Percentiles rank a stretch among this genome's conserved stretches.
These are phyloP conservation scores for Catostylus mosaicus DNA, from an alignment of 30 jellyfish, hydroid and myxozoan genomes.

Conservation along the genomic window DNA sequence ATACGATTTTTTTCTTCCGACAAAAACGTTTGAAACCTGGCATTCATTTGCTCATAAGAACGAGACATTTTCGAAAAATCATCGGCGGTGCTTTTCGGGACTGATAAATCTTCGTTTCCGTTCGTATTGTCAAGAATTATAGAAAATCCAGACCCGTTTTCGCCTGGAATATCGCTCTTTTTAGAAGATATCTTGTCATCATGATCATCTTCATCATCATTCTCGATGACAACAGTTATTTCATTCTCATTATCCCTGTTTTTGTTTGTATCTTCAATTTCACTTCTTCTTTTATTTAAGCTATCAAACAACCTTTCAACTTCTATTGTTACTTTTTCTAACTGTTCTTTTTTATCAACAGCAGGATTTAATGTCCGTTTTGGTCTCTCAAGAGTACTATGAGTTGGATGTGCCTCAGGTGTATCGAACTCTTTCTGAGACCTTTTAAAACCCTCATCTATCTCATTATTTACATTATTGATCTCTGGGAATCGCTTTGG, in stretches of 20 bases:
- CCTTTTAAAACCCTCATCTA: neutral
- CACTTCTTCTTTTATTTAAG: slow-evolving; percentile 37
- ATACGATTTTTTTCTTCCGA: slow-evolving; percentile 34
- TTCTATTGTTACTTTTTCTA: slow-evolving; percentile 42
- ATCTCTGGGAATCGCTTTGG: neutral
- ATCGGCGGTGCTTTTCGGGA: slow-evolving; percentile 17
- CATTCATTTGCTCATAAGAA: slow-evolving; percentile 33
- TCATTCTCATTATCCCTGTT: slow-evolving; percentile 42
- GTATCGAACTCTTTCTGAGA: neutral
- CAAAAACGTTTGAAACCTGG: slow-evolving; percentile 31
- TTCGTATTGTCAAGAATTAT: slow-evolving; percentile 63
- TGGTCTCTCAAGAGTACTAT: neutral
- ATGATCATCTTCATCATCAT: slow-evolving; percentile 56
- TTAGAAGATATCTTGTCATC: neutral
- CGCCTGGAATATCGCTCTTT: slow-evolving; percentile 7
- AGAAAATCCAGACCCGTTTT: slow-evolving; percentile 44
- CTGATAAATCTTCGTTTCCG: neutral
- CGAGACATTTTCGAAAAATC: slow-evolving; percentile 40
- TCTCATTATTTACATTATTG: neutral
- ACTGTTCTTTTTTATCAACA: neutral
- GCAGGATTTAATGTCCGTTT: neutral
- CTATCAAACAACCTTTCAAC: slow-evolving; percentile 63
- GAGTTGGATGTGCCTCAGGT: neutral
- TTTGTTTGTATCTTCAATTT: slow-evolving; percentile 20
- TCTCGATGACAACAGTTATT: slow-evolving; percentile 63